Evolutionary conservation across 2,797 vertebrate genomes (phyloP).

Genomic region (Anolis apletophallus): DNA sequence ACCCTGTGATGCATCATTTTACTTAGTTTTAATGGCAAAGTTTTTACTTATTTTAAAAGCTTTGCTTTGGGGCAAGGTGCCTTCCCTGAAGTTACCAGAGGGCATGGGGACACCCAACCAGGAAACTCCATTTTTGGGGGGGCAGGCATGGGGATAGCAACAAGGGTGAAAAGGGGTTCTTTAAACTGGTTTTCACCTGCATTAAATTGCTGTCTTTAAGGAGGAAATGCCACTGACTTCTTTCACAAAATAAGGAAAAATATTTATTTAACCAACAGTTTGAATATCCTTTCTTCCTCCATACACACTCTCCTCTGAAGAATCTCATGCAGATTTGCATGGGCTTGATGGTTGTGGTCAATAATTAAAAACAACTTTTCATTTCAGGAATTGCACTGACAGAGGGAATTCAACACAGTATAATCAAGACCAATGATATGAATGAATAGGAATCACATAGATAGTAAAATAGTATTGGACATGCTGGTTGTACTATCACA

Average conservation of each 20-base stretch:
- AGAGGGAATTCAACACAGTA: neutral
- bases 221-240: neutral
- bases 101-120: no score
- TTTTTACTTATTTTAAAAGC: no score
- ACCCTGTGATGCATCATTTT: no score
- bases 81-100: no score
- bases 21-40: no score
- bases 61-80: no score
- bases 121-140: no score
- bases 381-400: neutral
- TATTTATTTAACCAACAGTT: neutral
- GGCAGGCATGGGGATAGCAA: no score
- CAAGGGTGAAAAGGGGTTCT: no score
- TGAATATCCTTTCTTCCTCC: neutral
- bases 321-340: neutral
- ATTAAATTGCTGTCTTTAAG: neutral
- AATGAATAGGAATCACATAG: neutral
- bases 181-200: no score
- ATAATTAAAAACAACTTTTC: neutral
- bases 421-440: neutral
- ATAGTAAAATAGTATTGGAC: accelerated
- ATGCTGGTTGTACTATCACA: neutral
- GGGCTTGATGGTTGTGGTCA: neutral
- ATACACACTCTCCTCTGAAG: neutral
- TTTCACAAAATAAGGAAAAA: neutral